phyloP scores from a whole-genome alignment of 2,797 vertebrate species.

The Gallinago stenura region DNA sequence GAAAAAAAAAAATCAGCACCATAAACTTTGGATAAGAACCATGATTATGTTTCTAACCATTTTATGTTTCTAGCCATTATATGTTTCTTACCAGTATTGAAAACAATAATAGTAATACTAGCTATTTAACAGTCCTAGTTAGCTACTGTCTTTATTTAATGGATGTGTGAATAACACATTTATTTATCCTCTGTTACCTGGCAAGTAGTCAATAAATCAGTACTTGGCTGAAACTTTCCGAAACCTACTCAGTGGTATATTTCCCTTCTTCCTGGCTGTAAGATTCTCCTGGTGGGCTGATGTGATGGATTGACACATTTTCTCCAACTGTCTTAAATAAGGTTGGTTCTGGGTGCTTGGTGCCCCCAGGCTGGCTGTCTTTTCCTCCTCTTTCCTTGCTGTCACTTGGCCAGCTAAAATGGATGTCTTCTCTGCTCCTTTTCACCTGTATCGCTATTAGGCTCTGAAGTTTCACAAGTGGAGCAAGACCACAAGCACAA shows the following conservation, averaged over 20 bases:
- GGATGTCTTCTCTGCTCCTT: background rate
- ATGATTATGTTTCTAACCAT: background rate
- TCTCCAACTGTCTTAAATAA: background rate
- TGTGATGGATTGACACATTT: background rate
- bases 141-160: background rate
- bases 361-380: background rate
- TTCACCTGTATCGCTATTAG: background rate
- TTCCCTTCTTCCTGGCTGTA: background rate
- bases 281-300: background rate
- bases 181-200: background rate
- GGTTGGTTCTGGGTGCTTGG: background rate
- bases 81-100: background rate
- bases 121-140: background rate
- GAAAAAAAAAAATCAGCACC: background rate
- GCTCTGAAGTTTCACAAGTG: background rate
- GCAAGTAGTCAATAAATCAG: background rate
- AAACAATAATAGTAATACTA: background rate
- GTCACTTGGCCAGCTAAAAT: background rate
- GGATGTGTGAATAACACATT: background rate
- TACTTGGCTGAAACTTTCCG: background rate
- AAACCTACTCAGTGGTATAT: background rate
- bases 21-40: background rate
- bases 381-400: background rate
- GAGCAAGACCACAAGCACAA: background rate
- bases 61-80: background rate